Percentiles rank a stretch among this genome's conserved stretches.
These are phyloP conservation scores for Lasiurus cinereus DNA, from an alignment of 2,113 vertebrate genomes.

Conservation along the genomic window DNA sequence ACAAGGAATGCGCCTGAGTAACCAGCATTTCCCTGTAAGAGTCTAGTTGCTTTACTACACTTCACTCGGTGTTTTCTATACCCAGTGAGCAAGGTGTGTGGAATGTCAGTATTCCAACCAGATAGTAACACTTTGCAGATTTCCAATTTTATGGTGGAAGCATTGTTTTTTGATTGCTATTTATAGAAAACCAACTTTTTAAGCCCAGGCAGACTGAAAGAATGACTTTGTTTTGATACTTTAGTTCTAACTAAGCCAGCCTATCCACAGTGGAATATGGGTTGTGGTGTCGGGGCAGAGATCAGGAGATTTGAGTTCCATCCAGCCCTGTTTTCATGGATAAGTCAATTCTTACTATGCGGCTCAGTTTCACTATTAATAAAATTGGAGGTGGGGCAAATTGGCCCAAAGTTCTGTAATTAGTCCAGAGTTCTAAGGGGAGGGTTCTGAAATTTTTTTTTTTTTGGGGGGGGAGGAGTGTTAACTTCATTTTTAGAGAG, in stretches of 20 bases:
- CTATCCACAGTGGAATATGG: background rate
- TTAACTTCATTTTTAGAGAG: background rate
- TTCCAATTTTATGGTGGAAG: slow-evolving; percentile 6
- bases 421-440: background rate
- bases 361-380: background rate
- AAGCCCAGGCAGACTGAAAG: slow-evolving; percentile 14
- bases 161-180: background rate
- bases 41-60: background rate
- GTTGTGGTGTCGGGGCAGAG: background rate
- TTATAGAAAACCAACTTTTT: slow-evolving; percentile 60
- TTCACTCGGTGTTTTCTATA: slow-evolving; percentile 50
- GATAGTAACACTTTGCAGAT: background rate
- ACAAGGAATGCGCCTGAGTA: slow-evolving; percentile 57
- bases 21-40: slow-evolving; percentile 63
- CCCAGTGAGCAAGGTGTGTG: slow-evolving; percentile 16
- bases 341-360: background rate
- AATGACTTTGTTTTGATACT: slow-evolving; percentile 30
- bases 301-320: background rate
- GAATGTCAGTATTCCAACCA: slow-evolving; percentile 4
- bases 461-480: background rate
- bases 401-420: background rate
- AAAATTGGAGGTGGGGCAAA: background rate
- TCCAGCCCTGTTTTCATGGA: background rate
- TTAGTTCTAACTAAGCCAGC: slow-evolving; percentile 22
- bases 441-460: background rate